These are phyloP conservation scores for Sepiola atlantica DNA, from an alignment of 2,888 invertebrate genomes.

Conservation along the genomic window DNA sequence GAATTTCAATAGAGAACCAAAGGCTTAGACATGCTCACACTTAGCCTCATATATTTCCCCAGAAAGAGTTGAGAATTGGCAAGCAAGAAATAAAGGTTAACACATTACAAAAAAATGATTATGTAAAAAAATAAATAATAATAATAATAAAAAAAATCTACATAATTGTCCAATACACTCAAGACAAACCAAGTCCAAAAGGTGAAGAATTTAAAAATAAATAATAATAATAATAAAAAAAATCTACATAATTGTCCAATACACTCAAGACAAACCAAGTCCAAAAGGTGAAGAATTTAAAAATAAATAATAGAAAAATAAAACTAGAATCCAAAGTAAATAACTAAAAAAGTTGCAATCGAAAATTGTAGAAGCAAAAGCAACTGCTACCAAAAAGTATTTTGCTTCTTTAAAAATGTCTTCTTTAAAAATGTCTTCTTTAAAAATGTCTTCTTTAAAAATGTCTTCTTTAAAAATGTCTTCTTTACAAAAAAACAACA, in stretches of 20 bases:
- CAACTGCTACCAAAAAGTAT: too few species aligned
- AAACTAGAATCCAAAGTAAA: not conserved
- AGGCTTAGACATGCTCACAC: constrained; percentile 16
- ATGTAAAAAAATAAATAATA: too few species aligned
- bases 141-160: not conserved
- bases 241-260: not conserved
- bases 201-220: not conserved
- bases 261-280: not conserved
- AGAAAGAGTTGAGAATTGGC: constrained; percentile 1
- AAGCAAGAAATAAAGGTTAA: constrained; percentile 32
- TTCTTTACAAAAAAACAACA: too few species aligned
- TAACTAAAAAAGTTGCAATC: not conserved
- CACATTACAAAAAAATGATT: not conserved
- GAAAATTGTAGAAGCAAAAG: constrained; percentile 32
- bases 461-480: not conserved
- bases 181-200: not conserved
- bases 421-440: too few species aligned
- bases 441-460: not conserved
- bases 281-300: not conserved
- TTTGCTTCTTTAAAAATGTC: not conserved
- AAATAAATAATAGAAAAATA: not conserved
- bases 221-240: too few species aligned
- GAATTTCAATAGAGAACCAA: constrained; percentile 12
- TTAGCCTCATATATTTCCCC: constrained; percentile 6
- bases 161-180: not conserved